Conservation (phyloP, 1,140 invertebrate species). For the Idris sp. region DNA sequence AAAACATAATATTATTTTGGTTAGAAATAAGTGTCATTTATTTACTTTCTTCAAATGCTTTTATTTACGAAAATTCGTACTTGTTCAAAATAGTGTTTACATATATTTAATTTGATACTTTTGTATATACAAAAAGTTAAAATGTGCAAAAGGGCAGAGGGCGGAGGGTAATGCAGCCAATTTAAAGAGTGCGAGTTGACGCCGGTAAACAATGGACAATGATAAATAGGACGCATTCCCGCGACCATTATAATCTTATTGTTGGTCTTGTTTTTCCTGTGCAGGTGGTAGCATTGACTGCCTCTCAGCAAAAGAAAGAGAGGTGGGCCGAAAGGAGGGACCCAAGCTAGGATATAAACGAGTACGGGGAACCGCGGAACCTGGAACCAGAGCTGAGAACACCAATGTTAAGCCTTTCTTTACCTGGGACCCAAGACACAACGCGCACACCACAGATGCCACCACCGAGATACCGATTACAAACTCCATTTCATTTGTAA, state of each 20-base stretch:
- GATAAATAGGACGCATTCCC: slow-evolving; percentile 75
- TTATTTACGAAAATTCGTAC: too few species aligned
- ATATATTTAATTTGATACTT: too few species aligned
- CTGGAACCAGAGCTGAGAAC: slow-evolving; percentile 60
- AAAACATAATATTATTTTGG: too few species aligned
- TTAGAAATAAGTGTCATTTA: too few species aligned
- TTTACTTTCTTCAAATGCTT: too few species aligned
- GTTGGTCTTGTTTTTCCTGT: slow-evolving; percentile 73
- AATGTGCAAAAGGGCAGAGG: slow-evolving; percentile 53
- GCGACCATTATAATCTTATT: slow-evolving; percentile 77
- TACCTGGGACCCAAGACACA: slow-evolving; percentile 40
- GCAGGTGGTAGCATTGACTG: slow-evolving; percentile 70
- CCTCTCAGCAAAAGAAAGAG: slow-evolving; percentile 26
- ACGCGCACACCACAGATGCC: slow-evolving; percentile 70
- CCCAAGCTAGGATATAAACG: slow-evolving; percentile 74
- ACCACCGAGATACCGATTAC: slow-evolving; percentile 76
- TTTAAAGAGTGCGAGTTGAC: slow-evolving; percentile 71
- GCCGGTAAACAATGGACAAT: slow-evolving; percentile 75
- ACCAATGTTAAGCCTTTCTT: slow-evolving; percentile 28
- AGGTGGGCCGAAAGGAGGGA: slow-evolving; percentile 54
- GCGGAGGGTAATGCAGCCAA: slow-evolving; percentile 53
- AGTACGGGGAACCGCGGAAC: slow-evolving; percentile 74
- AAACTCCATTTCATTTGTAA: slow-evolving; percentile 79
- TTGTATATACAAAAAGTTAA: too few species aligned
- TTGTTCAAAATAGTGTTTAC: too few species aligned